Conservation (phyloP, 2,113 vertebrate genomes). For the Mormoops blainvillei region DNA sequence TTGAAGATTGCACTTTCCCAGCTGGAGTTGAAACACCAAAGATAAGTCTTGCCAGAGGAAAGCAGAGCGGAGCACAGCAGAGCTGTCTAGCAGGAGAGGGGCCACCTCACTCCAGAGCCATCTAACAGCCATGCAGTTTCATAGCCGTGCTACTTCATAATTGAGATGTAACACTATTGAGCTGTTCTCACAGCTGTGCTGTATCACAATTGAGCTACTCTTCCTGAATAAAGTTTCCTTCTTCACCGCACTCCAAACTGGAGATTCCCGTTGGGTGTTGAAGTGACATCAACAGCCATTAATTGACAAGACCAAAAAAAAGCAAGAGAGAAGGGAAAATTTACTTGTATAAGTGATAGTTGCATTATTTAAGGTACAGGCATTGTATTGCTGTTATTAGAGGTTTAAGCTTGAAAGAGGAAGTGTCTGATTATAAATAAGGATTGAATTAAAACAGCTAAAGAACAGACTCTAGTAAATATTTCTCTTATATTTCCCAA, state of each 20-base stretch:
- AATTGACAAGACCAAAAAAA: background rate
- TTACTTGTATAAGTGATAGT: background rate
- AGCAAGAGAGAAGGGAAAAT: background rate
- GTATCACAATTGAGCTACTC: too few relatives aligned
- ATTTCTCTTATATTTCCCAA: background rate
- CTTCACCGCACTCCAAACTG: too few relatives aligned
- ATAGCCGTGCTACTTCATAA: background rate
- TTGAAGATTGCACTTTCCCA: background rate
- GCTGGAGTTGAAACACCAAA: background rate
- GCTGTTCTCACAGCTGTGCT: too few relatives aligned
- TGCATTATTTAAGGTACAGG: background rate
- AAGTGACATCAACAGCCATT: background rate
- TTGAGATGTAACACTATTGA: background rate
- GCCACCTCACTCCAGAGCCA: background rate
- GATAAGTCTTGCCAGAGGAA: background rate
- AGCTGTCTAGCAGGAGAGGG: background rate
- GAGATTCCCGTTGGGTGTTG: too few relatives aligned
- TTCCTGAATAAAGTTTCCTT: too few relatives aligned
- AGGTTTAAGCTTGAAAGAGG: background rate
- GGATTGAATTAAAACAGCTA: background rate
- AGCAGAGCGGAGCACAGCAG: background rate
- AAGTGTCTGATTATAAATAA: background rate
- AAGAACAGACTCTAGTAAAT: background rate
- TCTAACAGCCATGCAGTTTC: background rate
- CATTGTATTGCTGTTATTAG: background rate